These are phyloP conservation scores for Crotalus horridus DNA, from an alignment of 2,113 vertebrate genomes.

Conservation along the genomic window DNA sequence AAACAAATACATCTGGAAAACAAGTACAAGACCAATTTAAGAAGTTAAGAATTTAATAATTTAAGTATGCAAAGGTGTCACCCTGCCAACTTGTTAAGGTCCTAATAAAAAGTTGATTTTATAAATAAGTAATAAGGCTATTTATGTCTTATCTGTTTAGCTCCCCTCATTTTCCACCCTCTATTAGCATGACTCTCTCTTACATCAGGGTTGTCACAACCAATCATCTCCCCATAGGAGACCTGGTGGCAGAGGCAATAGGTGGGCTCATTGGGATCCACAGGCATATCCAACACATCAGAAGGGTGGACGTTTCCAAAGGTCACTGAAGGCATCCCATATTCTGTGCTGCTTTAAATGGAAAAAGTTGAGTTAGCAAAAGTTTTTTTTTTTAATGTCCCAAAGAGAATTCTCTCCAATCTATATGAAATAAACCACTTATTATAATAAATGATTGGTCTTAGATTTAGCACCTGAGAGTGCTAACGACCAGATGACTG, in stretches of 20 bases:
- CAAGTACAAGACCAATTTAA: neutral
- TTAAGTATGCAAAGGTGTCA: neutral
- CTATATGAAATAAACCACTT: neutral
- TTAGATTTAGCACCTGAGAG: neutral
- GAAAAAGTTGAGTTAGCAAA: conserved; percentile 21
- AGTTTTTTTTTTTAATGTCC: neutral
- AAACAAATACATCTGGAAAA: neutral
- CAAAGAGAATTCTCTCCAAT: neutral
- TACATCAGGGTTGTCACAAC: conserved; percentile 97
- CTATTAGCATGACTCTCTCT: conserved; percentile 57
- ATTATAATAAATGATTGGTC: neutral
- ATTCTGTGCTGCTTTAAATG: conserved; percentile 80
- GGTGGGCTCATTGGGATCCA: conserved; percentile 97
- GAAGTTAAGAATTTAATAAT: neutral
- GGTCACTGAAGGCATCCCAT: conserved; percentile 83
- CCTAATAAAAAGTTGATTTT: neutral
- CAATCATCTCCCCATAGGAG: conserved; percentile 98
- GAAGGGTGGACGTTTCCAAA: conserved; percentile 92
- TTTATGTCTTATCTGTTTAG: neutral
- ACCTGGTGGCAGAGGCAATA: conserved; percentile 99
- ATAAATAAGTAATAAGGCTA: neutral
- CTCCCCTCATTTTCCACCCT: neutral
- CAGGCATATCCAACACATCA: conserved; percentile 97
- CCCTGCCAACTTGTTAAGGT: neutral
- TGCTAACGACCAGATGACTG: neutral